Base-by-base conservation (phyloP, 2,888 invertebrate species). In the Hyalella azteca region DNA sequence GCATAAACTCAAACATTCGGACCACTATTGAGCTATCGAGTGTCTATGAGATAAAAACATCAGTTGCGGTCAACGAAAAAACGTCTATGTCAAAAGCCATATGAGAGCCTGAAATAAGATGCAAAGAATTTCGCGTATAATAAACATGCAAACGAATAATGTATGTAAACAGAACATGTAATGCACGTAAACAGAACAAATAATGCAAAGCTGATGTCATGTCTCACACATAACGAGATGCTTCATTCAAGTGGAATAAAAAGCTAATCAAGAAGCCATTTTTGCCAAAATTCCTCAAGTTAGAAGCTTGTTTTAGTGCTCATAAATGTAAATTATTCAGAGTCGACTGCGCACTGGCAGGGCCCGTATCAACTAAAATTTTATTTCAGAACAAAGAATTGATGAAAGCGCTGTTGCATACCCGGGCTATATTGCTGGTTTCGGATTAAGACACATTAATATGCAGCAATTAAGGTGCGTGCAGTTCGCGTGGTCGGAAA, bases 241-340 rank as follows among this genome's bases (percentile, higher is more conserved):
- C 36, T 66, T 66, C 66, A 66, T 66, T 66, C 36, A 36, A 36
- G 66, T n/a, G 29, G 36, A 7, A 29, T 36, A 66, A 5, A 19
- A 32, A 32, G 29, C 66, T 66, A 36, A 66, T 39, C 36, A 36
- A 11, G 9, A 3, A 3, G 66, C 15, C 2, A 36, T 15, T 66
- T 66, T 66, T 66, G 66, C 39, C 39, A 32, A 66, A 66, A 36
- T 66, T 36, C 66, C 3, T 36, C 36, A 66, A 66, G 36, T 66
- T 66, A 66, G 36, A 66, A 66, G 66, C 66, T 66, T 66, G 66
- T 66, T 66, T 66, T 66, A 66, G 66, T 66, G 66, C 15, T 36
- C 66, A 36, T 66, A 66, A 66, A 66, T n/a, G 66, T 66, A 36
- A 66, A 66, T 66, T 66, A 66, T 66, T 66, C 66, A 36, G 66